Percentiles rank a stretch among this genome's conserved stretches.
Evolutionary conservation across 2,797 vertebrate species (phyloP).

Genomic region (Percopsis omiscomaycus): DNA sequence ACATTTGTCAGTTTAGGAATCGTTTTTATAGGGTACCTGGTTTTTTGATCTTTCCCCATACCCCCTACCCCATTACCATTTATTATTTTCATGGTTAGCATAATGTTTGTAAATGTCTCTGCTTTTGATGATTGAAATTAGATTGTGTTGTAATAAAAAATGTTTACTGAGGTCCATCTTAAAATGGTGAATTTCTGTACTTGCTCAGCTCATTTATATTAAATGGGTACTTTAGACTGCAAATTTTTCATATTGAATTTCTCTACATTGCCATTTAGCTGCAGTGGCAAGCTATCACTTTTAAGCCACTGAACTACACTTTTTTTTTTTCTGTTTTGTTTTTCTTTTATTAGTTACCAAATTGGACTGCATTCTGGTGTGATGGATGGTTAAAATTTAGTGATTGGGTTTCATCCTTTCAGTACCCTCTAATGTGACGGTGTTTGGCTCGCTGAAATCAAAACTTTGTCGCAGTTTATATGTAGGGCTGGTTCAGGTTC

Average conservation of each 20-base stretch:
- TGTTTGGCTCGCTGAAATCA: neutral
- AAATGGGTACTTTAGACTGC: slow-evolving; percentile 60
- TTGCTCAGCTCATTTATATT: slow-evolving; percentile 66
- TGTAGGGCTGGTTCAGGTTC: no score
- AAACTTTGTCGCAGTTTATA: no score
- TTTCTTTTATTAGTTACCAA: neutral
- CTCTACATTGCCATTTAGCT: slow-evolving; percentile 12
- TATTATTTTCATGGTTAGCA: slow-evolving; percentile 84
- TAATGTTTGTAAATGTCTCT: slow-evolving; percentile 96
- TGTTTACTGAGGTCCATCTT: slow-evolving; percentile 92
- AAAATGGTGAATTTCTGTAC: slow-evolving; percentile 81
- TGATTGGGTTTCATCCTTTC: neutral
- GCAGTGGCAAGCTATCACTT: neutral
- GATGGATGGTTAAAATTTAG: neutral
- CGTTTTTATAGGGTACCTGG: slow-evolving; percentile 91
- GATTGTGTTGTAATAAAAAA: slow-evolving; percentile 99
- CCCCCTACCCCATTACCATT: slow-evolving; percentile 45
- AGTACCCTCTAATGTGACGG: neutral
- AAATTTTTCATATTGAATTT: slow-evolving; percentile 51
- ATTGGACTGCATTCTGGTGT: neutral
- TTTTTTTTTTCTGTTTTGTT: slow-evolving; percentile 6
- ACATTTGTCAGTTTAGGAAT: slow-evolving; percentile 87
- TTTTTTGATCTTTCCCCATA: slow-evolving; percentile 72
- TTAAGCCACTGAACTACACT: neutral
- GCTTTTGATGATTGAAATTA: slow-evolving; percentile 92